phyloP scores from a whole-genome alignment of 2,113 vertebrate genomes.

The Chamaea fasciata region DNA sequence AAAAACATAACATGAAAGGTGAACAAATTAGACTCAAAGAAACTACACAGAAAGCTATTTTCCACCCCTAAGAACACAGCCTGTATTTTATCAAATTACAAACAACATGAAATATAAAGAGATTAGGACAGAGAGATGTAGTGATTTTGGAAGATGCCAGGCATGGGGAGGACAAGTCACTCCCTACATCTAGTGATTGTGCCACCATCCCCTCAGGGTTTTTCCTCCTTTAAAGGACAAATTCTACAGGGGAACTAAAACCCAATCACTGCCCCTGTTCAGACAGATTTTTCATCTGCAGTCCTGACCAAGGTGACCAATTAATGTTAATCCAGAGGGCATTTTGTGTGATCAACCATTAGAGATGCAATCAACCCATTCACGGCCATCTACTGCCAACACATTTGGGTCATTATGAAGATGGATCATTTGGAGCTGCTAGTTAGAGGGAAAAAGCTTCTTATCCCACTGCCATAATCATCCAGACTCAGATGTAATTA shows the following conservation, averaged over 20 bases:
- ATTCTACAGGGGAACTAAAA: not conserved
- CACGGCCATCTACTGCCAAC: slow-evolving; percentile 18
- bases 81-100: not conserved
- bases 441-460: slow-evolving; percentile 18
- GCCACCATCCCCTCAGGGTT: not conserved
- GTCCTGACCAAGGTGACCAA: slow-evolving; percentile 5
- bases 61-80: not conserved
- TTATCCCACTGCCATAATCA: not conserved
- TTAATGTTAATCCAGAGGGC: slow-evolving; percentile 36
- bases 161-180: not conserved
- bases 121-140: not conserved
- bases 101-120: not conserved
- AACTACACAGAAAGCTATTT: not conserved
- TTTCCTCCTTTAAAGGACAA: not conserved
- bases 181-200: not conserved
- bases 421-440: not conserved
- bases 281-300: not conserved
- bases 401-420: slow-evolving; percentile 43
- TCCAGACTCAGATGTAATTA: not conserved
- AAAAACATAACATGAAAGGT: not conserved
- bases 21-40: not conserved
- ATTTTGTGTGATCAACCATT: slow-evolving; percentile 42
- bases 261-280: not conserved
- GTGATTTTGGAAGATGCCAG: not conserved
- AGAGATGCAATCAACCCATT: slow-evolving; percentile 28